Evolutionary conservation across 2,113 vertebrate genomes (phyloP).

Genomic region (Gadus macrocephalus): DNA sequence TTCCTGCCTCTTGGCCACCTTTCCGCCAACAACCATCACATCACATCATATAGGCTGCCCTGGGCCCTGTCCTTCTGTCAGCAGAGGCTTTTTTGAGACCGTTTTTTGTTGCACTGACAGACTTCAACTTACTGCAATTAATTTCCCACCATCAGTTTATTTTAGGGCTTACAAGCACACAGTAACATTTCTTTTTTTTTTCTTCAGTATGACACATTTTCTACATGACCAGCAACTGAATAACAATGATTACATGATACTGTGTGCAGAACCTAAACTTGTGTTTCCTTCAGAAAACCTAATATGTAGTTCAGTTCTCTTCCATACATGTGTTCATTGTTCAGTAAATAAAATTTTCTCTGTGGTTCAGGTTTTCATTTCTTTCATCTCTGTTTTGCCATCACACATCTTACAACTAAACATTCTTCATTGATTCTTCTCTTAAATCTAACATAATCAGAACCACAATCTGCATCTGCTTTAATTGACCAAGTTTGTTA

Average conservation of each 20-base stretch:
- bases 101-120: neutral
- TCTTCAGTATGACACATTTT: neutral
- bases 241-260: neutral
- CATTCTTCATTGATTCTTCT: neutral
- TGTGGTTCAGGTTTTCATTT: neutral
- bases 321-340: neutral
- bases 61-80: neutral
- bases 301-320: neutral
- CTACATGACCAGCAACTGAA: neutral
- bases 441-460: neutral
- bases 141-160: neutral
- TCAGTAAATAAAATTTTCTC: neutral
- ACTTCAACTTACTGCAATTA: neutral
- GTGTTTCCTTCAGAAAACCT: neutral
- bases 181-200: neutral
- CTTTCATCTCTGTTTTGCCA: neutral
- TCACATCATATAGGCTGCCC: neutral
- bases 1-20: neutral
- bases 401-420: neutral
- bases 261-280: neutral
- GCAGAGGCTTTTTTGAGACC: neutral
- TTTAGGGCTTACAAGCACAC: neutral
- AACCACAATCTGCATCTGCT: neutral
- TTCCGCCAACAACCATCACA: neutral
- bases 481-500: neutral